phyloP scores from a whole-genome alignment of 2,797 vertebrate genomes.

The Myiotriccus ornatus region DNA sequence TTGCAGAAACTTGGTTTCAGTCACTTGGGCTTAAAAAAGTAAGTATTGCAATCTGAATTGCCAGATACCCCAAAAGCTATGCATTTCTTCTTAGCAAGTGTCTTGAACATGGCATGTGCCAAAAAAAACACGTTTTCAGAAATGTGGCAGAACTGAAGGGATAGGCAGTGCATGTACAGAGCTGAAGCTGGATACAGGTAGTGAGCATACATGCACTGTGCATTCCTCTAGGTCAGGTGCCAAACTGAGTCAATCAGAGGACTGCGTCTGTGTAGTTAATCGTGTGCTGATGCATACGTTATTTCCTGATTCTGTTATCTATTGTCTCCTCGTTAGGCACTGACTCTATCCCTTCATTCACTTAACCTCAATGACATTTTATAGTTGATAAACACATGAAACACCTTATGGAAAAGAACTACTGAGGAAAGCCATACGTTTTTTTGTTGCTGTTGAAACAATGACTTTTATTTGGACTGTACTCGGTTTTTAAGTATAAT shows the following conservation, averaged over 20 bases:
- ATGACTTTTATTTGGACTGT: neutral
- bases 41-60: neutral
- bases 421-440: neutral
- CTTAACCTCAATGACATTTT: neutral
- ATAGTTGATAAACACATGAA: neutral
- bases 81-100: neutral
- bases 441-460: neutral
- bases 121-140: neutral
- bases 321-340: neutral
- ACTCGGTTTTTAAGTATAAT: neutral
- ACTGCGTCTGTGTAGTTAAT: neutral
- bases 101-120: neutral
- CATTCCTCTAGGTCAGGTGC: neutral
- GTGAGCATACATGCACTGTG: accelerated
- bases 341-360: neutral
- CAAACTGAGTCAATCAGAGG: neutral
- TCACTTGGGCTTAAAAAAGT: neutral
- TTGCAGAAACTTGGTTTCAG: neutral
- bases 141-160: neutral
- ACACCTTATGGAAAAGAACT: neutral
- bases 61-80: neutral
- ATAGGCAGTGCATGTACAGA: neutral
- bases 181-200: accelerated
- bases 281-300: neutral
- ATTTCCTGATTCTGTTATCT: neutral